Base-by-base conservation (phyloP, 1,140 invertebrate genomes). In the Zaprionus ghesquierei region DNA sequence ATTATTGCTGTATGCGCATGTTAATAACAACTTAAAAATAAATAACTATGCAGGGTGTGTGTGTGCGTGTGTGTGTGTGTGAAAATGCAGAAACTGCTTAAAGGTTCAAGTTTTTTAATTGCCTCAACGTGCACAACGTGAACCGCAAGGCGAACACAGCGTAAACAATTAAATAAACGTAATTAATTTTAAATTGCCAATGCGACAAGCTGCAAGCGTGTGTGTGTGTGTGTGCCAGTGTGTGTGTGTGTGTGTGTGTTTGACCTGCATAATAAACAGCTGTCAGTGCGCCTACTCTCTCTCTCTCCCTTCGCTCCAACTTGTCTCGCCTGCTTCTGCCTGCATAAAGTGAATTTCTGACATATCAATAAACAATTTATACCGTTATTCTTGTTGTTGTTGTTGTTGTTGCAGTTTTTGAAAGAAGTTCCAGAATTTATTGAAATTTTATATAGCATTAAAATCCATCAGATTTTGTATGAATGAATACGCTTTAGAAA, bases 1-100 rank as follows among this genome's bases (percentile, higher is more conserved):
- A 46, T 56, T 59, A 31, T 35, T 46, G 59, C 23, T 44, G 53
- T 59, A 51, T 33, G 66, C 69, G 68, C 55, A 70, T 70, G 77
- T 85, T 81, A 81, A 87, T 78, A 81, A 75, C 69, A 87, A 75
- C 70, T 87, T 76, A 55, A 74, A 73, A 82, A 81, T 72, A 69
- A 72, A 81, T 78, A 87, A 87, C 79, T 79, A 70, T 75, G 61
- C 66, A 61, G 69, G 63, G 58, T 31, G 10, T 55, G 15, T 56
- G 18, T 25, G 22, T 38, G 18, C 38, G 18, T 23, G n/a, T 54
- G 27, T 20, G 51, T 31, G 29, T 70, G 22, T 55, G 53, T 86
- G 64, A 75, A 85, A 64, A 75, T 77, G 68, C 73, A 63, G 50
- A 68, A 65, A 75, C 75, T 82, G 82, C 71, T 79, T 77, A 75